Conservation (phyloP, 2,888 invertebrate species). For the Drosophila mayaguana region DNA sequence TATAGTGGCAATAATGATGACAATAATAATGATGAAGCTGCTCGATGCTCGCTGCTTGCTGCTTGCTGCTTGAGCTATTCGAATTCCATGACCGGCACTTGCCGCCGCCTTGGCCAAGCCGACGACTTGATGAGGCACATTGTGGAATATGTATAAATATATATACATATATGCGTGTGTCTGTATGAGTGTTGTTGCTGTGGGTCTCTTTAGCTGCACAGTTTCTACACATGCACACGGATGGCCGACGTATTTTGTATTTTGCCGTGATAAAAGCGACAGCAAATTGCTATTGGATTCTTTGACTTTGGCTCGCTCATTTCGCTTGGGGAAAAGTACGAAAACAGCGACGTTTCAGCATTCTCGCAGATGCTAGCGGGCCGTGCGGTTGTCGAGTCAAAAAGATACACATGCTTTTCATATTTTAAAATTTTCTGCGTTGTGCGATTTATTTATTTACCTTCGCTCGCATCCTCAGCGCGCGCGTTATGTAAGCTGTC, state of each 20-base stretch:
- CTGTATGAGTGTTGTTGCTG: background rate
- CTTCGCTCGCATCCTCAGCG: constrained; percentile 27
- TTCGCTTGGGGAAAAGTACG: constrained; percentile 48
- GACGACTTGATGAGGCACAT: constrained; percentile 72
- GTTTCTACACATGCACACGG: constrained; percentile 1
- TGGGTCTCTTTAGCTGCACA: constrained; percentile 12
- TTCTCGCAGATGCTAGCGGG: constrained; percentile 67
- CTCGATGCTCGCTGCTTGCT: constrained; percentile 14
- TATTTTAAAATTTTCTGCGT: constrained; percentile 70
- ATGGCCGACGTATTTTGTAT: constrained; percentile 25
- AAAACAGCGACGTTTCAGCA: constrained; percentile 68
- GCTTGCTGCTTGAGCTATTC: constrained; percentile 17
- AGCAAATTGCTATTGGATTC: constrained; percentile 53
- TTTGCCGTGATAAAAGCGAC: constrained; percentile 37
- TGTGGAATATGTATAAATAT: constrained; percentile 72
- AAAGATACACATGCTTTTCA: constrained; percentile 58
- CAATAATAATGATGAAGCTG: constrained; percentile 30
- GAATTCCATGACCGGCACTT: constrained; percentile 69
- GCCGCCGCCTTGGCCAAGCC: constrained; percentile 32
- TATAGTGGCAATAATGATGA: constrained; percentile 24
- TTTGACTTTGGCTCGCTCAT: constrained; percentile 58
- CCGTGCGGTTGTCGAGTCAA: constrained; percentile 62
- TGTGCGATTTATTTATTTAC: constrained; percentile 72
- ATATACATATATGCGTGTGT: constrained; percentile 4
- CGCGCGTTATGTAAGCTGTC: constrained; percentile 65